Percentiles rank a stretch among this genome's conserved stretches.
Evolutionary conservation across 1,140 invertebrate species (phyloP).

Genomic region (Akabosia matsudoensis): DNA sequence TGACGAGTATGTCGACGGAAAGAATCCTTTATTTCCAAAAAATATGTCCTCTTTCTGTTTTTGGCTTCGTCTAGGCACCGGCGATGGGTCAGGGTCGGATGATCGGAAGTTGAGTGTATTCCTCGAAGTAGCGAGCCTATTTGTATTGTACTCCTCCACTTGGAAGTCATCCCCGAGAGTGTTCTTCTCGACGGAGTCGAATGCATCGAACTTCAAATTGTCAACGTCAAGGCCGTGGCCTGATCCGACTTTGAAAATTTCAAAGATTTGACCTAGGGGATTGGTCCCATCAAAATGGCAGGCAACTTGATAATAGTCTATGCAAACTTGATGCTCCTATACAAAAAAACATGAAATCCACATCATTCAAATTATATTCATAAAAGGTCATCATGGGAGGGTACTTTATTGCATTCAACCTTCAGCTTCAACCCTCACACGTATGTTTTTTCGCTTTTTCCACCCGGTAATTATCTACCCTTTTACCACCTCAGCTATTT

Average conservation of each 20-base stretch:
- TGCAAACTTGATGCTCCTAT: constrained; percentile 45
- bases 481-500: too few species aligned
- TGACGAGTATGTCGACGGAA: constrained; percentile 10
- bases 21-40: constrained; percentile 17
- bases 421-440: too few species aligned
- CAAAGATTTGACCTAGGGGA: constrained; percentile 43
- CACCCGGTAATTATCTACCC: not conserved
- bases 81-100: not conserved
- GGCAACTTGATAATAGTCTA: constrained; percentile 46
- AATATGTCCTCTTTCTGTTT: constrained; percentile 38
- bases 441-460: not conserved
- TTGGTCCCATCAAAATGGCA: constrained; percentile 38
- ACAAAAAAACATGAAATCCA: not conserved
- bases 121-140: constrained; percentile 37
- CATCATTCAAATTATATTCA: too few species aligned
- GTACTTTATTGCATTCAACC: too few species aligned
- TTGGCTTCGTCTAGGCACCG: not conserved
- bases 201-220: constrained; percentile 28
- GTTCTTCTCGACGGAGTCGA: constrained; percentile 41
- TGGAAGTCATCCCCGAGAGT: constrained; percentile 45
- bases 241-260: constrained; percentile 40
- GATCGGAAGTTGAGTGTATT: constrained; percentile 36
- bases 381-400: too few species aligned
- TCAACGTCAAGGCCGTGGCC: constrained; percentile 24
- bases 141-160: constrained; percentile 46